Percentiles rank a stretch among this genome's conserved stretches.
Evolutionary conservation across 2,113 vertebrate genomes (phyloP).

Genomic region (Hippocampus barbouri): DNA sequence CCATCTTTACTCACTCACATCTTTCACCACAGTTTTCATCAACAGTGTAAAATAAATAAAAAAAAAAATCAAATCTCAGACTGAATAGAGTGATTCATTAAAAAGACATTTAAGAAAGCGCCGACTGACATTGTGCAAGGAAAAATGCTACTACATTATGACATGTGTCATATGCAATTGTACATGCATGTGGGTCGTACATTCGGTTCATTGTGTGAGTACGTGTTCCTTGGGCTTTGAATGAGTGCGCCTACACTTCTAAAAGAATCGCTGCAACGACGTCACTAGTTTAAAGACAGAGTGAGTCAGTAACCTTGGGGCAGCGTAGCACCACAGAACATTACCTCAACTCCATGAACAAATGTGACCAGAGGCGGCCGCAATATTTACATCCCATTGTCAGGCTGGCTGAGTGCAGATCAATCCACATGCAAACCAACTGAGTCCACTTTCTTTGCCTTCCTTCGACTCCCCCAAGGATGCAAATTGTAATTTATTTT

Average conservation of each 20-base stretch:
- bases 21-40: background rate
- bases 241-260: conserved; percentile 1
- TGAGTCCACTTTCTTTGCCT: conserved; percentile 11
- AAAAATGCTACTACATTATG: background rate
- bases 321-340: conserved; percentile 40
- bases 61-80: background rate
- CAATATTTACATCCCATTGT: conserved; percentile 29
- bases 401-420: conserved; percentile 28
- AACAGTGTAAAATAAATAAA: background rate
- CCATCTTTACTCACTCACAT: background rate
- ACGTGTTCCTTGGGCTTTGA: background rate
- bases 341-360: conserved; percentile 43
- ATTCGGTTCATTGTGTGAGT: background rate
- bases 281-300: conserved; percentile 44
- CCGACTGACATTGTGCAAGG: background rate
- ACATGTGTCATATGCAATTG: background rate
- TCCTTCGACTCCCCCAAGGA: conserved; percentile 15
- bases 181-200: background rate
- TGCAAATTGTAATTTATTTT: conserved; percentile 44
- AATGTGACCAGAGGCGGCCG: conserved; percentile 30
- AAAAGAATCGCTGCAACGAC: conserved; percentile 43
- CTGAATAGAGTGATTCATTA: background rate
- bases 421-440: conserved; percentile 30
- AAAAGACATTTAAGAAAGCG: background rate
- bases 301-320: conserved; percentile 42